These are phyloP conservation scores for Acanthopagrus latus DNA, from an alignment of 2,797 vertebrate genomes.

Conservation along the genomic window DNA sequence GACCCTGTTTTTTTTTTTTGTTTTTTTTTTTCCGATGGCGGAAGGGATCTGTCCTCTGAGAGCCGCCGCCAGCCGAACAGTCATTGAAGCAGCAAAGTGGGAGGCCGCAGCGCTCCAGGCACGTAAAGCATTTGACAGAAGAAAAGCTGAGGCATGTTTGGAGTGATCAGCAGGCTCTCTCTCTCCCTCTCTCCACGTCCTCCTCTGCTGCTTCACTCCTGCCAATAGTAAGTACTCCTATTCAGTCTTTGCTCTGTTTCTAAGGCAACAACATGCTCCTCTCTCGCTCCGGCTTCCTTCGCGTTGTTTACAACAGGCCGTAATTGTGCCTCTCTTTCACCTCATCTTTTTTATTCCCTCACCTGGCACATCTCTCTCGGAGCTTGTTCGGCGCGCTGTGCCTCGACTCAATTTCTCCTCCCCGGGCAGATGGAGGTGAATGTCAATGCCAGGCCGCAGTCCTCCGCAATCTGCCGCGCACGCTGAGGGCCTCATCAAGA, in stretches of 20 bases:
- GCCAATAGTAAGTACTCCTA: constrained; percentile 29
- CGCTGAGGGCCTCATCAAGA: constrained; percentile 50
- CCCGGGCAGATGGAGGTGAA: constrained; percentile 43
- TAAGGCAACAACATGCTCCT: constrained; percentile 65
- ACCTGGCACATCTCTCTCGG: constrained; percentile 36
- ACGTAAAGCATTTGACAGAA: constrained; percentile 48
- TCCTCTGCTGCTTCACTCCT: constrained; percentile 27
- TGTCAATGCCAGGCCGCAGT: constrained; percentile 37
- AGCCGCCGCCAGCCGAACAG: constrained; percentile 31
- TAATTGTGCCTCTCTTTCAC: constrained; percentile 54
- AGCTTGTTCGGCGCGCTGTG: background rate
- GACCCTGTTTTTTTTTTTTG: constrained; percentile 3
- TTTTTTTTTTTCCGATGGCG: background rate
- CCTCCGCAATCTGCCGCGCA: constrained; percentile 29
- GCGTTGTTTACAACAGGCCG: constrained; percentile 47
- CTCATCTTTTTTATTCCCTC: constrained; percentile 48
- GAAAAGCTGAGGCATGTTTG: constrained; percentile 36
- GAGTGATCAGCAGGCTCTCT: constrained; percentile 30
- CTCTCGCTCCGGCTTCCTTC: constrained; percentile 31
- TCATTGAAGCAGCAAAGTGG: constrained; percentile 38
- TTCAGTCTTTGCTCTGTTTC: constrained; percentile 62
- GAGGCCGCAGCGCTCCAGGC: constrained; percentile 22
- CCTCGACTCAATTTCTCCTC: constrained; percentile 27
- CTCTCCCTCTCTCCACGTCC: constrained; percentile 24
- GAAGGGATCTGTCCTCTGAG: constrained; percentile 15